Conservation (phyloP, 1,140 invertebrate species). For the Belonocnema kinseyi region DNA sequence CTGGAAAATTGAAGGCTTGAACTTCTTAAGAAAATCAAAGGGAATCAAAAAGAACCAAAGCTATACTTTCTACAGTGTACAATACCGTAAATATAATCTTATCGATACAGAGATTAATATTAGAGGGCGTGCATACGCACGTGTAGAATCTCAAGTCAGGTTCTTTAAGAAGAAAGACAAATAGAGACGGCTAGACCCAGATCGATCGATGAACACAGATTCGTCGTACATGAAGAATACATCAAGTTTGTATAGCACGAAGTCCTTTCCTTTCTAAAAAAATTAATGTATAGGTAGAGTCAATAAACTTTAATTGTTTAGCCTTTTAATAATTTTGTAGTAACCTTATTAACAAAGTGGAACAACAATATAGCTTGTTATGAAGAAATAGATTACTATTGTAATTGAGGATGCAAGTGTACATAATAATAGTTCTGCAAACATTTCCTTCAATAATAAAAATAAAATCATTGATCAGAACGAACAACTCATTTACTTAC, state of each 20-base stretch:
- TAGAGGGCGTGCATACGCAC: constrained; percentile 1
- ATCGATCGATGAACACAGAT: constrained; percentile 4
- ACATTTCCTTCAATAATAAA: background rate
- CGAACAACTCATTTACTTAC: constrained; percentile 13
- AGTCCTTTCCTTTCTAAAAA: background rate
- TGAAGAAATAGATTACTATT: no score
- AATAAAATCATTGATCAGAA: constrained; percentile 24
- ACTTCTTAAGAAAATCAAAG: background rate
- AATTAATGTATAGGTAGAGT: background rate
- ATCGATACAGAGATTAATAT: constrained; percentile 3
- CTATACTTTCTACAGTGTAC: background rate
- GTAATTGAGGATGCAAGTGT: background rate
- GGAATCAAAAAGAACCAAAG: background rate
- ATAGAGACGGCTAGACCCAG: background rate
- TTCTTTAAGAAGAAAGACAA: constrained; percentile 11
- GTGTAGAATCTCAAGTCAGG: constrained; percentile 13
- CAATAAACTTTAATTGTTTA: no score
- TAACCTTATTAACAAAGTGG: no score
- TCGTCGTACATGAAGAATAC: background rate
- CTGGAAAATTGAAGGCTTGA: background rate
- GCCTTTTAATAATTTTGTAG: no score
- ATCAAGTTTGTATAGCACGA: background rate
- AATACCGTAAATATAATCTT: constrained; percentile 20
- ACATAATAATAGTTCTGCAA: constrained; percentile 11
- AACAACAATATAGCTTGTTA: no score